Conservation (phyloP, 2,113 vertebrate genomes). For the Protobothrops flavoviridis region DNA sequence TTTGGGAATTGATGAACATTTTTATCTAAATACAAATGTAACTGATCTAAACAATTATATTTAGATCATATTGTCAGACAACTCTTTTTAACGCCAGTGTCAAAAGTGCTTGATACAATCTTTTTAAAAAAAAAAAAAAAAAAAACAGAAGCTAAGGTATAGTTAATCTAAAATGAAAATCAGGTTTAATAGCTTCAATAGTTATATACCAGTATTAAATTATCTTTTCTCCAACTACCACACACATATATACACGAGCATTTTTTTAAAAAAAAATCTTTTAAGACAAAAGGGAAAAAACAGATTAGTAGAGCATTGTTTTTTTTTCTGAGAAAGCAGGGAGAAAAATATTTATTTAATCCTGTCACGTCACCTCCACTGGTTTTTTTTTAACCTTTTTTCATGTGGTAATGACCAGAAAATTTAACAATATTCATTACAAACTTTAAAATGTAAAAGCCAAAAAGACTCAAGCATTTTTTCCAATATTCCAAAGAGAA, state of each 20-base stretch:
- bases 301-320: not conserved
- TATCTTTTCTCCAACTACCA: slow-evolving; percentile 28
- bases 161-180: slow-evolving; percentile 3
- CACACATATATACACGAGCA: slow-evolving; percentile 22
- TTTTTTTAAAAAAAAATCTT: not conserved
- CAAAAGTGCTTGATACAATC: not conserved
- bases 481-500: slow-evolving; percentile 71
- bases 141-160: not conserved
- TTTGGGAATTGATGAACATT: slow-evolving; percentile 16
- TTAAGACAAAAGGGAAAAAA: slow-evolving; percentile 19
- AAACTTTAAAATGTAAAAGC: slow-evolving; percentile 57
- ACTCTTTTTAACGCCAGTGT: slow-evolving; percentile 13
- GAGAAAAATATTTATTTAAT: slow-evolving; percentile 13
- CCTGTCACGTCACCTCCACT: slow-evolving; percentile 9
- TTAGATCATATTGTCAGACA: not conserved
- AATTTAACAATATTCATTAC: slow-evolving; percentile 57
- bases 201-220: slow-evolving; percentile 37
- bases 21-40: slow-evolving; percentile 28
- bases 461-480: slow-evolving; percentile 59
- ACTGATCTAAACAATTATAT: not conserved
- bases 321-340: not conserved
- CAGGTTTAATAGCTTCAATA: slow-evolving; percentile 20
- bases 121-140: slow-evolving; percentile 3
- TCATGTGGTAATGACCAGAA: slow-evolving; percentile 49
- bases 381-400: not conserved